Conservation (phyloP, 2,797 vertebrate genomes). For the Stomatorhinus walkeri region DNA sequence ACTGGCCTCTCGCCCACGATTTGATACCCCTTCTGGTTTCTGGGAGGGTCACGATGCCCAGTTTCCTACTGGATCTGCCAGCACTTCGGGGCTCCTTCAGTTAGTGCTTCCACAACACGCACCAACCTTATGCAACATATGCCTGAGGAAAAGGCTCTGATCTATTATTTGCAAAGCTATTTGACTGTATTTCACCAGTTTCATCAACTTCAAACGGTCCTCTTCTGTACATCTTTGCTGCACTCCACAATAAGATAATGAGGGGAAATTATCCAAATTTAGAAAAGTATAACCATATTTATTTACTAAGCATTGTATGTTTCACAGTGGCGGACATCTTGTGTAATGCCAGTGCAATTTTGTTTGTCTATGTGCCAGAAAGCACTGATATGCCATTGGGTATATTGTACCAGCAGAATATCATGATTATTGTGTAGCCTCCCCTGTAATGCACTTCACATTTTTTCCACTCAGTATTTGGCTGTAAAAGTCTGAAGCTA, state of each 20-base stretch:
- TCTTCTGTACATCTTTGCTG: not conserved
- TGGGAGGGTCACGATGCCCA: conserved; percentile 46
- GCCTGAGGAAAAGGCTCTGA: conserved; percentile 19
- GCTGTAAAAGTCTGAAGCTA: not conserved
- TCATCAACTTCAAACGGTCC: not conserved
- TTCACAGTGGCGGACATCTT: not conserved
- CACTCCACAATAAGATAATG: not conserved
- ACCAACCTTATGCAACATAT: conserved; percentile 35
- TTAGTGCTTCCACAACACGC: conserved; percentile 26
- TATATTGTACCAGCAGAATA: not conserved
- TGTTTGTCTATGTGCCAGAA: not conserved
- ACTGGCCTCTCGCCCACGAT: conserved; percentile 23
- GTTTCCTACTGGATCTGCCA: conserved; percentile 36
- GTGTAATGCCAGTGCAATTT: not conserved
- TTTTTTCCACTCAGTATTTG: not conserved
- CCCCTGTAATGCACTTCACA: not conserved
- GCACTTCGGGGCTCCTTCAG: conserved; percentile 27
- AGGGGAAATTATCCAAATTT: not conserved
- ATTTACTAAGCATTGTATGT: not conserved
- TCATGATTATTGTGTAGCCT: not conserved
- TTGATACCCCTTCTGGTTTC: conserved; percentile 35
- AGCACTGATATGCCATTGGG: not conserved
- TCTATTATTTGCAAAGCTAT: not conserved
- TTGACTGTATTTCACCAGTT: not conserved
- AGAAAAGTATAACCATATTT: not conserved